A percentile compares a stretch with the other conserved stretches of the same genome.
Conservation (phyloP, 2,797 vertebrate genomes). For the Hydrocynus forskahlii region DNA sequence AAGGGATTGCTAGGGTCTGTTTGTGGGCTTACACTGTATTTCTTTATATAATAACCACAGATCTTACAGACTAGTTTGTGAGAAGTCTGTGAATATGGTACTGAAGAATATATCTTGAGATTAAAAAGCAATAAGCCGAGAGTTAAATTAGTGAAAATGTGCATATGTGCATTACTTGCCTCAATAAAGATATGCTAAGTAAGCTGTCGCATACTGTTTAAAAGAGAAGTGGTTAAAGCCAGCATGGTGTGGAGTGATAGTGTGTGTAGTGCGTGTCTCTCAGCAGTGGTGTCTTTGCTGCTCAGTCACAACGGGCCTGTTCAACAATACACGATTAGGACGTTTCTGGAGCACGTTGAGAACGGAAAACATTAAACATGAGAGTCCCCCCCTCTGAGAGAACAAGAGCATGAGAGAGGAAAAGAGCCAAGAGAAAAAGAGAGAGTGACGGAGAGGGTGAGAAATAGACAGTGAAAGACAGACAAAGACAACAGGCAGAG, state of each 20-base stretch:
- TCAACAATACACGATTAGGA: conserved; percentile 26
- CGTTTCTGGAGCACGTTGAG: conserved; percentile 30
- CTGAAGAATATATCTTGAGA: neutral
- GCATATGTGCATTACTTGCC: neutral
- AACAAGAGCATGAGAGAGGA: neutral
- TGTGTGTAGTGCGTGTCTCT: conserved; percentile 10
- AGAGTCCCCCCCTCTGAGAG: conserved; percentile 24
- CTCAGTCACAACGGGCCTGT: conserved; percentile 12
- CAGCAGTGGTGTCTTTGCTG: conserved; percentile 7
- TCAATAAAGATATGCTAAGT: neutral
- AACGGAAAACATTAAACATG: conserved; percentile 34
- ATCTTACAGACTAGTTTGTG: too few species aligned
- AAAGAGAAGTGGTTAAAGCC: neutral
- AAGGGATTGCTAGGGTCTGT: too few species aligned
- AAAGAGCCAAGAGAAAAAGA: neutral
- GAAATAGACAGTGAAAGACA: neutral
- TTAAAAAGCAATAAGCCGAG: neutral
- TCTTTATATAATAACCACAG: too few species aligned
- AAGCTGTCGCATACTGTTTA: neutral
- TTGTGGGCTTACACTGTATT: too few species aligned
- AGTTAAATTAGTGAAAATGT: too few species aligned
- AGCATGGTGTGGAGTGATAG: conserved; percentile 1
- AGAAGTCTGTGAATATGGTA: too few species aligned
- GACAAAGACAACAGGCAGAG: conserved; percentile 19
- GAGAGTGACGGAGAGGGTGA: conserved; percentile 32